Base-by-base conservation (phyloP, 1,140 invertebrate species). In the Drosophila erecta region DNA sequence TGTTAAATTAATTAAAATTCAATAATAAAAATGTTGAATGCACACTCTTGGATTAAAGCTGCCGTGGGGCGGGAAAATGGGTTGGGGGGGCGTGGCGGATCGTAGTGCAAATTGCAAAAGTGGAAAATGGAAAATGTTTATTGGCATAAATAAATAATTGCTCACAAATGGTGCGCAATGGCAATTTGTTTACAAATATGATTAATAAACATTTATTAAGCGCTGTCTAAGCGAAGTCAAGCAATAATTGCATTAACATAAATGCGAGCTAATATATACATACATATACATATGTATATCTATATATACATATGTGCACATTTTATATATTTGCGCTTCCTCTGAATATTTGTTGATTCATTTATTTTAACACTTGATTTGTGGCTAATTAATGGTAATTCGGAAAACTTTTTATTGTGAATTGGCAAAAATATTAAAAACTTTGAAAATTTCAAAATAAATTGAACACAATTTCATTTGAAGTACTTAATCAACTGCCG, bases 1-100 rank as follows among this genome's bases (percentile, higher is more conserved):
- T 86, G 78, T 81, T 78, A 72, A 86, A 85, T 85, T 85, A 85
- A 85, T 85, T 86, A 86, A 85, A 85, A 86, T 85, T 85, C 81
- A 81, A 81, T 81, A 85, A 85, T 78, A 86, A 85, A 86, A 85
- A 70, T 81, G 60, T 86, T 77, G 43, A 78, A 67, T 69, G 69
- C 69, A 85, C 78, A 75, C 69, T 62, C 56, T 57, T 58, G 66
- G 83, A 65, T 77, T 85, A 77, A 85, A 65, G 72, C 55, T 17
- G 49, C 40, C 22, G 37, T 3, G 12, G 4, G 14, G 33, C 11
- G 10, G 33, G 8, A 10, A 35, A 35, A 38, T 38, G 15, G 12
- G 55, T n/a, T n/a, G 14, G 41, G 17, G 4, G 22, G 22, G 43
- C 58, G 17, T 30, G 33, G 41, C 41, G 43, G 37, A 27, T 51